A percentile compares a stretch with the other conserved stretches of the same genome.
Evolutionary conservation across 2,888 invertebrate genomes (phyloP).

Genomic region (Choreutis nemorana): DNA sequence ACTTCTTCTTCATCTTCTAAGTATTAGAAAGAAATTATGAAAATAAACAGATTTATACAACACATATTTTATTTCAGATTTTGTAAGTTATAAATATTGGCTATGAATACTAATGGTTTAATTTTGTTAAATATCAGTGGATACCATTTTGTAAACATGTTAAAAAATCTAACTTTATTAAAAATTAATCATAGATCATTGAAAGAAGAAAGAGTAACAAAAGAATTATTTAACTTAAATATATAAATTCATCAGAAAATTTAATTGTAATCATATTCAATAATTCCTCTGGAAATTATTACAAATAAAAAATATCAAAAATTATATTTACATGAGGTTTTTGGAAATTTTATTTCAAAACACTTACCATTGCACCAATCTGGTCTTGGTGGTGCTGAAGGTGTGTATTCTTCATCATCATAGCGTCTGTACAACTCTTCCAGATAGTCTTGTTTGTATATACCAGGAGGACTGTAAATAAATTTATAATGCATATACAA

Average conservation of each 20-base stretch:
- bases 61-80: too few relatives aligned
- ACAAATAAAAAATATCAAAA: conserved; percentile 18
- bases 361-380: conserved; percentile 85
- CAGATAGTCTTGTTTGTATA: conserved; percentile 97
- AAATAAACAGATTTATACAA: too few relatives aligned
- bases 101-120: too few relatives aligned
- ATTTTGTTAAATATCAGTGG: too few relatives aligned
- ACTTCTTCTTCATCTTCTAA: conserved; percentile 33
- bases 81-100: too few relatives aligned
- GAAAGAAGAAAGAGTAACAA: too few relatives aligned
- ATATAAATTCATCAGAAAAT: conserved; percentile 1
- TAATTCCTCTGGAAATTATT: conserved; percentile 9
- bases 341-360: conserved; percentile 1
- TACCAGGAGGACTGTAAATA: conserved; percentile 82
- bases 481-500: too few relatives aligned
- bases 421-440: conserved; percentile 84
- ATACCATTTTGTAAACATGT: too few relatives aligned
- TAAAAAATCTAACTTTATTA: conserved; percentile 18
- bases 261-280: too few relatives aligned
- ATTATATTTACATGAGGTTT: background rate
- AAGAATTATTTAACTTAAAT: too few relatives aligned
- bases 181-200: conserved; percentile 1
- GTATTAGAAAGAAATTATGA: too few relatives aligned
- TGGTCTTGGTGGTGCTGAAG: conserved; percentile 80
- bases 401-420: conserved; percentile 75